Base-by-base conservation (phyloP, 2,797 vertebrate species). In the Fundulus diaphanus region DNA sequence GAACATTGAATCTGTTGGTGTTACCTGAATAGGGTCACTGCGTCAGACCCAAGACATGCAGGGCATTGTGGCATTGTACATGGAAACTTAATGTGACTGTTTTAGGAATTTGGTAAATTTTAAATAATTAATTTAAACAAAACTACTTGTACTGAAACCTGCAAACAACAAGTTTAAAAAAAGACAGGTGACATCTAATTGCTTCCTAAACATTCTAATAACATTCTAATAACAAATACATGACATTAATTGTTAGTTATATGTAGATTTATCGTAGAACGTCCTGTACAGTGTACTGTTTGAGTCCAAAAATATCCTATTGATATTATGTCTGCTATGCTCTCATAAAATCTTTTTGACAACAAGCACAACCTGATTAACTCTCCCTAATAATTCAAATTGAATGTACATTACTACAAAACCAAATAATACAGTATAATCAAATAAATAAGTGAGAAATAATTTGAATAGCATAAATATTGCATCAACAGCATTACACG, bases 1-100 rank as follows among this genome's bases (percentile, higher is more conserved):
- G 92, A 92, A 95, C 70, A 76, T 88, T 91, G 93, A 95, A 95
- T 96, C 92, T 93, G 92, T 90, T 88, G 71, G 82, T 82, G 84
- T 27, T 40, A 35, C 16, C 57, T 9, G 18, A 61, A 20, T 35
- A 3, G 2, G 4, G 40, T 48, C 22, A 15, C 9, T 24, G 54
- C 24, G 40, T 72, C 27, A 24, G 42, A 63, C 27, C 2, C 12
- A 16, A 1, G 31, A 70, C 48, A 48, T n/a, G 48, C 7, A 61
- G 33, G 31, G 35, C 18, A 61, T 12, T 35, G 6, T 12, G 18
- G 20, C 18, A 59, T 16, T 31, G 29, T 59, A 18, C 56, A 29
- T 59, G 16, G 16, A 61, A 61, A 35, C 57, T 1, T 35, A 61
- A 9, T 11, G 5, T 40, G 37, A 40, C 37, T 40, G 37, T 40